These are phyloP conservation scores for Mactra quadrangularis DNA, from an alignment of 1,140 invertebrate genomes.

Conservation along the genomic window DNA sequence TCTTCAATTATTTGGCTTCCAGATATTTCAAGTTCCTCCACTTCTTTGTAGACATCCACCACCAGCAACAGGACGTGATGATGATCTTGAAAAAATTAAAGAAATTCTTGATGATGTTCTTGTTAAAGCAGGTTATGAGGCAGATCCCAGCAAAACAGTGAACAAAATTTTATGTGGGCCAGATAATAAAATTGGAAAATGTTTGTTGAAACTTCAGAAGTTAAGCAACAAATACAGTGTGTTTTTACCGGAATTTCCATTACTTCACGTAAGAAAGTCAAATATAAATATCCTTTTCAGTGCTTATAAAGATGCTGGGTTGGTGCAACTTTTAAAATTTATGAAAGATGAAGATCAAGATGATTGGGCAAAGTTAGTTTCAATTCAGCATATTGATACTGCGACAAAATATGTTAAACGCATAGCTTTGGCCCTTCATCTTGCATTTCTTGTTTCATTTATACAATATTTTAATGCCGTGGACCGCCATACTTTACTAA, in stretches of 20 bases:
- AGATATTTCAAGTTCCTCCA: not conserved
- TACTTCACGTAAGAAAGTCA: constrained; percentile 53
- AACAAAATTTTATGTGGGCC: constrained; percentile 45
- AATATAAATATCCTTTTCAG: constrained; percentile 50
- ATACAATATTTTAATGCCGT: not conserved
- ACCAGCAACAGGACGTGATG: constrained; percentile 36
- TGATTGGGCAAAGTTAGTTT: constrained; percentile 39
- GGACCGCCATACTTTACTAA: not conserved
- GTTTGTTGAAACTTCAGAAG: constrained; percentile 2
- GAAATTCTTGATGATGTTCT: constrained; percentile 31
- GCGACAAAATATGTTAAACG: constrained; percentile 43
- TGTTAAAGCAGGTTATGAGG: not conserved
- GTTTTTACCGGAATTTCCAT: constrained; percentile 59
- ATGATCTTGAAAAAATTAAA: constrained; percentile 21
- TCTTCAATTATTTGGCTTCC: not conserved
- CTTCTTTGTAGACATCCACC: constrained; percentile 19
- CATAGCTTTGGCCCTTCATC: constrained; percentile 36
- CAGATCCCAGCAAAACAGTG: not conserved
- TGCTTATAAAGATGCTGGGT: constrained; percentile 52
- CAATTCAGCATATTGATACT: constrained; percentile 53
- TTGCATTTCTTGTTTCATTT: constrained; percentile 39
- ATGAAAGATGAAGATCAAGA: constrained; percentile 52
- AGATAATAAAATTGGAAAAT: constrained; percentile 54
- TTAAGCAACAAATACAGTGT: constrained; percentile 14
- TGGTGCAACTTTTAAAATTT: constrained; percentile 37